Evolutionary conservation across 2,113 vertebrate species (phyloP), one percentile per base, ranked within the genome.

Genomic region (Gyps fulvus): DNA sequence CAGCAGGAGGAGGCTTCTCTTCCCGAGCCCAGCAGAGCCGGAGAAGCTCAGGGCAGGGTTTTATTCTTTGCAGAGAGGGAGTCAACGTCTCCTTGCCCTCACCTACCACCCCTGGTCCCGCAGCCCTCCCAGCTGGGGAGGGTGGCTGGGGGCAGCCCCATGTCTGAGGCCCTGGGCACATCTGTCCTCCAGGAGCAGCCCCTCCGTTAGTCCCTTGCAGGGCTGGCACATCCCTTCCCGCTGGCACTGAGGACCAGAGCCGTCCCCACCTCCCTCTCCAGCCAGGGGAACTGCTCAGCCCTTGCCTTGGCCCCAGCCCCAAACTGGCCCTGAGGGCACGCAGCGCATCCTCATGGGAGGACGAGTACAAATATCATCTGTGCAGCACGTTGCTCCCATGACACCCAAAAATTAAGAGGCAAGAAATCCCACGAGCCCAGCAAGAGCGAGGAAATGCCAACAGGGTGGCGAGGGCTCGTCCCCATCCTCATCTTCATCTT

Each of bases 331-430:
- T 10, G 29, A 19, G 73, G 26, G 42, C 45, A 36, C 73, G 22
- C 65, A 42, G 87, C 0, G 0, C 79, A 22, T 92, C 70, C 79
- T 58, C 32, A 7, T 4, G 13, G 19, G 38, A 32, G 6, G 10
- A 13, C 0, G 29, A 69, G 13, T 10, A 13, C 50, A 31, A 43
- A 62, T 38, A 40, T 18, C 40, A 57, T 11, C 74, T 43, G 18
- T 40, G 47, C 26, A 11, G 65, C 77, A 18, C 10, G 1, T 10
- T 57, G 77, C 72, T 84, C 62, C 71, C 25, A 0, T 5, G 31
- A 18, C 72, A 87, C 72, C 92, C 93, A 36, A 83, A 96, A 96
- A 87, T 91, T 52, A 85, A 81, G 69, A 63, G 21, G 42, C 74
- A 84, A 84, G 92, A 55, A 97, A 83, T 90, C 82, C 63, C 49